A percentile compares a stretch with the other conserved stretches of the same genome.
Conservation (phyloP, 2,113 vertebrate species). For the Plecturocebus donacophilus region DNA sequence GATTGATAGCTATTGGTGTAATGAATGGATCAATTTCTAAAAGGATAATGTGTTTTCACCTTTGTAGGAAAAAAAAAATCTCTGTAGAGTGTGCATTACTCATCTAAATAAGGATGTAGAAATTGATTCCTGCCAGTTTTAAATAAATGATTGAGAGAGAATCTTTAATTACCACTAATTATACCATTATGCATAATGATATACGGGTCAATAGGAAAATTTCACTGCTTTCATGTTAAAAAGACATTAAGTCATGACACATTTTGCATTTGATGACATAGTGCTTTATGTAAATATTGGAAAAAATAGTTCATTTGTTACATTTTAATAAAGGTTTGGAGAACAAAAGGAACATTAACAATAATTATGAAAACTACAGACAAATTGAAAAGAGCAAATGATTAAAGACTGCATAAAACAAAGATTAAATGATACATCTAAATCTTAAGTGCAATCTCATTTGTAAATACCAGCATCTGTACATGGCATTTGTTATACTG, state of each 20-base stretch:
- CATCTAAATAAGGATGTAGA: conserved; percentile 27
- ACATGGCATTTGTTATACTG: not conserved
- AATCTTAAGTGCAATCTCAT: not conserved
- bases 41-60: conserved; percentile 19
- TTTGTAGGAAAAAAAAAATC: not conserved
- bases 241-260: conserved; percentile 20
- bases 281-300: conserved; percentile 45
- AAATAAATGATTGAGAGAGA: conserved; percentile 44
- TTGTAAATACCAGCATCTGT: not conserved
- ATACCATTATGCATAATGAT: conserved; percentile 16
- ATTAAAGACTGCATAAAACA: not conserved
- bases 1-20: not conserved
- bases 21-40: not conserved
- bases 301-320: conserved; percentile 34
- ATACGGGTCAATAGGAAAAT: conserved; percentile 1
- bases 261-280: conserved; percentile 37
- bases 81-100: conserved; percentile 23
- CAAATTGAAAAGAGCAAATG: not conserved
- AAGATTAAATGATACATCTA: not conserved
- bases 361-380: not conserved
- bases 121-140: conserved; percentile 47
- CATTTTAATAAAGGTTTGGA: conserved; percentile 47
- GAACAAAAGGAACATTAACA: not conserved
- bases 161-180: conserved; percentile 55
- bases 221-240: conserved; percentile 45